Evolutionary conservation across 2,113 vertebrate genomes (phyloP).

Genomic region (Pluvialis apricaria): DNA sequence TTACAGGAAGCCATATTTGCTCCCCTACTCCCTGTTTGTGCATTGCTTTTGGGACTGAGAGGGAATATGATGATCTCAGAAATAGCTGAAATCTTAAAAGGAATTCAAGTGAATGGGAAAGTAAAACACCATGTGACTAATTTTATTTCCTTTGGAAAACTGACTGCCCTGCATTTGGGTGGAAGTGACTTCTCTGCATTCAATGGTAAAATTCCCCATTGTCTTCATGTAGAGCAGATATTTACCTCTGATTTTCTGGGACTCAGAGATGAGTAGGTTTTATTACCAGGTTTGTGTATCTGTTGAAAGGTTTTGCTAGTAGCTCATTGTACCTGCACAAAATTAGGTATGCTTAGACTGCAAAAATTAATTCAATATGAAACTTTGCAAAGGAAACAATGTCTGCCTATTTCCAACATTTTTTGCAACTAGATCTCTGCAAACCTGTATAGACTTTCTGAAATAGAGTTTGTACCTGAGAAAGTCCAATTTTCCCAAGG

Average conservation of each 20-base stretch:
- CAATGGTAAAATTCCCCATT: neutral
- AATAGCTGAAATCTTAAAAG: neutral
- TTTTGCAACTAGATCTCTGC: neutral
- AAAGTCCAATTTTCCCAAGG: slow-evolving; percentile 32
- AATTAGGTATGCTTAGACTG: neutral
- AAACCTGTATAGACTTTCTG: neutral
- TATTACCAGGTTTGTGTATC: neutral
- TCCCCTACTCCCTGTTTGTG: neutral
- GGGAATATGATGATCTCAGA: neutral
- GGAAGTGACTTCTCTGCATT: neutral
- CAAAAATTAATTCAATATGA: neutral
- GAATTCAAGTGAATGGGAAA: neutral
- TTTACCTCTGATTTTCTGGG: neutral
- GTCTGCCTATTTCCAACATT: neutral
- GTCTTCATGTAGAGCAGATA: neutral
- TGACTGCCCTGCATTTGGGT: neutral
- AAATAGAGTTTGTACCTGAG: slow-evolving; percentile 4
- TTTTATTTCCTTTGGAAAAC: neutral
- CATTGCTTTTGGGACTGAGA: neutral
- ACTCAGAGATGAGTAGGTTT: neutral
- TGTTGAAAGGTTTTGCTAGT: neutral
- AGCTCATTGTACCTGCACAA: neutral
- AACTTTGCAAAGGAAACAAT: neutral
- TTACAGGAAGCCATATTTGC: neutral
- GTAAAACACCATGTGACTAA: neutral